These are phyloP conservation scores for Creontiades dilutus DNA, from an alignment of 2,888 invertebrate genomes.

Conservation along the genomic window DNA sequence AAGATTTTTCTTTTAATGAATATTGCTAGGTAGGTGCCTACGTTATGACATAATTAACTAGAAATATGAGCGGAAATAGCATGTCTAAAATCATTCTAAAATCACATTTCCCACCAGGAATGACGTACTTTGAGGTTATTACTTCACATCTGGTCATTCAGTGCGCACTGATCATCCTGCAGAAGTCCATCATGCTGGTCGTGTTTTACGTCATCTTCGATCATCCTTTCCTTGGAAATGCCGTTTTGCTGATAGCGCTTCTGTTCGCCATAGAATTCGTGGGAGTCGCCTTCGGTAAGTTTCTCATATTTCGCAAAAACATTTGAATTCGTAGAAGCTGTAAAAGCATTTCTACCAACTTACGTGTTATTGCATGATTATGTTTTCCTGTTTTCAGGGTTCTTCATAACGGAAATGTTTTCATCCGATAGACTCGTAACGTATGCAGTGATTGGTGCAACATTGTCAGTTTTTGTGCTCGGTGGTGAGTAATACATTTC, in stretches of 20 bases:
- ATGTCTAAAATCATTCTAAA: background rate
- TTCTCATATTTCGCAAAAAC: background rate
- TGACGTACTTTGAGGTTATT: constrained; percentile 76
- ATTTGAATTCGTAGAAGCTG: no score
- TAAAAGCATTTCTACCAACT: no score
- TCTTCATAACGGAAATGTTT: constrained; percentile 75
- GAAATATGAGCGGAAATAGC: no score
- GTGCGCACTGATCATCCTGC: constrained; percentile 76
- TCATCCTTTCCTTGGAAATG: constrained; percentile 75
- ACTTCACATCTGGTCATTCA: constrained; percentile 77
- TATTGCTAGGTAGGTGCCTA: no score
- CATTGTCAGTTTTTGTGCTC: constrained; percentile 74
- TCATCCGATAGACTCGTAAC: constrained; percentile 75
- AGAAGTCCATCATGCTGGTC: constrained; percentile 76
- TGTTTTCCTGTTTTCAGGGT: constrained; percentile 74
- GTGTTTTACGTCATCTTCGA: constrained; percentile 76
- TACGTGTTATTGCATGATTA: no score
- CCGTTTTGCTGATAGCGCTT: constrained; percentile 75
- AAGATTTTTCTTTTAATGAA: no score
- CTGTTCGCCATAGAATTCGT: constrained; percentile 76
- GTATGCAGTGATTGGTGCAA: constrained; percentile 75
- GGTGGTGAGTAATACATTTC: constrained; percentile 58
- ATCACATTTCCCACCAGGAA: constrained; percentile 74
- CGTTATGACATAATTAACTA: no score
- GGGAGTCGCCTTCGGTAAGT: constrained; percentile 76